Evolutionary conservation across 92 coral and sea anemone species (phyloP), one percentile per base, ranked within the genome.

Genomic region (Meandrina meandrites): DNA sequence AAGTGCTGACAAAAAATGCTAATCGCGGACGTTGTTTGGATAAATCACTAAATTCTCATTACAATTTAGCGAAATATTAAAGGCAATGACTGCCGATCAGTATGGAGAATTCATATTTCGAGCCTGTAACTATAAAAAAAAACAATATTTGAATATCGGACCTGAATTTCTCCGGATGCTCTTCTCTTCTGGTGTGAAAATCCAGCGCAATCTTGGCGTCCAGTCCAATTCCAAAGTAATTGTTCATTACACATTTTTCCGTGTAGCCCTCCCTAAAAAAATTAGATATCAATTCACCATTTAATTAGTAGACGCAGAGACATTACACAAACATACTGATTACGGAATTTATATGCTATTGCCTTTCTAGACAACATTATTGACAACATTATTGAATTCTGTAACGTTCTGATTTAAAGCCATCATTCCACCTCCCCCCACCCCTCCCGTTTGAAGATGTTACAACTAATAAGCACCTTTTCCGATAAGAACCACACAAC

Each of bases 161-260:
- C 99, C 99, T 97, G 87, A 91, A 96, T 87, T 97, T 94, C 56
- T 95, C 98, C 5, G 99, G 99, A 56, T 97, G 98, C 66, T 97
- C 99, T 71, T 97, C 99, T 83, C 99, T 86, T 75, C 95, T 89
- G 30, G 86, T 93, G 89, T 97, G 99, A 81, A 97, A 97, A 54
- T 95, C 99, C 86, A 97, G 91, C 13, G 94, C 68, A 81, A 97
- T 93, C 89, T 97, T 97, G 47, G 99, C 99, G 73, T 97, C 99
- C 13, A 97, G 88, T 28, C 99, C 99, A 58, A 97, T 94, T 68
- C 99, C 98, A 81, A 97, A 92, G 86, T 97, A 97, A 78, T 97
- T 97, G 86, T 97, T 97, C 98, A 97, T 95, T 22, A 94, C 94
- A 71, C 98, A 97, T 82, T 90, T 93, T 76, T 97, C 99, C 48